Evolutionary conservation across 2,113 vertebrate genomes (phyloP), one percentile per base, ranked within the genome.

Genomic region (Scortum barcoo): DNA sequence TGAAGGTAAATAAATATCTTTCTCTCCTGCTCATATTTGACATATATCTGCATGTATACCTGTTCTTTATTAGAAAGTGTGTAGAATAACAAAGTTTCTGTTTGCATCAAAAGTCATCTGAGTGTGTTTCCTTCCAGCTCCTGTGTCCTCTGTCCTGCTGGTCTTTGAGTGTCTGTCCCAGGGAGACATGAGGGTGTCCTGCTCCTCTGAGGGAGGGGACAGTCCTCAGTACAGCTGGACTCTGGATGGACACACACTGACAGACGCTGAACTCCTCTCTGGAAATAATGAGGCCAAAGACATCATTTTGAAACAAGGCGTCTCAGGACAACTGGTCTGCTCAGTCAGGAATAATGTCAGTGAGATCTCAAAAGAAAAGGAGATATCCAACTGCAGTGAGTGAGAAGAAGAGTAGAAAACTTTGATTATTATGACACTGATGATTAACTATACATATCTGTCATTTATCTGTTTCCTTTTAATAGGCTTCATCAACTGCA

Each of bases 201-300:
- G 93, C 56, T 86, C 76, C 71, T 79, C 75, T 62, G 40, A 75
- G 2, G 83, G 70, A 69, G 93, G 86, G 24, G 91, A 89, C 44
- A 80, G 62, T 73, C 76, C 74, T 81, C 70, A 83, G 65, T 91
- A 88, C 84, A 89, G 5, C 69, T 94, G 91, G 92, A 91, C 70
- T 66, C 67, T 94, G 69, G 48, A 79, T 57, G 76, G 84, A 85
- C 28, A 19, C 30, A 28, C 2, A 0, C 60, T 88, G 80, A 77
- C 72, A 58, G 56, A 74, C 11, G 2, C 30, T 62, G 46, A 85
- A 19, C 72, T 89, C 38, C 24, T 70, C 57, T 73, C 72, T 65
- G 82, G 80, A 77, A 53, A 51, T 26, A 13, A 19, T 2, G 40
- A 62, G 40, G n/a, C 58, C 2, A 53, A 82, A 54, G 63, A 0